Evolutionary conservation across 2,888 invertebrate genomes (phyloP), one percentile per base, ranked within the genome.

Genomic region (Ophraella communa): DNA sequence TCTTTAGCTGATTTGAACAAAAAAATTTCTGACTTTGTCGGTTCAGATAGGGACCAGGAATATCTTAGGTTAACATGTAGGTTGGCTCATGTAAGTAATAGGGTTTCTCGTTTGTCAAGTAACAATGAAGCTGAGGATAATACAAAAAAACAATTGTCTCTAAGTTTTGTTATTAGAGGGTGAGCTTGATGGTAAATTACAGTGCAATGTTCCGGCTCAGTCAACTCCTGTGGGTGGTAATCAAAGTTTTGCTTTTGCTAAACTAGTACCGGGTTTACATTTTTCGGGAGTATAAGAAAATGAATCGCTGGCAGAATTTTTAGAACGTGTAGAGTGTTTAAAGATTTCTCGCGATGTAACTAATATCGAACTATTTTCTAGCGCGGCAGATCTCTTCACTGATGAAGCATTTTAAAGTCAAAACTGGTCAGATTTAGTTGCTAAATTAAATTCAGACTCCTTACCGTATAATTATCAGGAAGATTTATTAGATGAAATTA

Each of bases 381-480:
- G 47, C 30, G 45, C 47, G 4, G 57, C 57, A 7, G 57, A 57
- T 14, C 27, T 57, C 10, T 57, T 57, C 30, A 27, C 27, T 18
- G 30, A 20, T 30, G 30, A 20, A 20, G 47, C 57, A 27, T 57
- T 57, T 47, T 24, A 24, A 7, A 7, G 24, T 24, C 24, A 24
- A 24, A 24, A 24, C 8, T 24, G 24, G 24, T 2, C 24, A 24
- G 24, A 24, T 21, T 27, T 27, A 27, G 27, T 27, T 7, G 10
- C 27, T 10, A 59, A 59, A 52, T 23, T 51, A 2, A 59, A 59
- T 17, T 51, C 39, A 11, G 59, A 59, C 51, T 59, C 51, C 51
- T 8, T 59, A 1, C 51, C 59, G 8, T 59, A 39, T 14, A 42
- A 23, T 17, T 59, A 23, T 17, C 59, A 59, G n/a, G 51, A 51